Evolutionary conservation across 2,113 vertebrate genomes (phyloP).

Genomic region (Neodontobutis hainanensis): DNA sequence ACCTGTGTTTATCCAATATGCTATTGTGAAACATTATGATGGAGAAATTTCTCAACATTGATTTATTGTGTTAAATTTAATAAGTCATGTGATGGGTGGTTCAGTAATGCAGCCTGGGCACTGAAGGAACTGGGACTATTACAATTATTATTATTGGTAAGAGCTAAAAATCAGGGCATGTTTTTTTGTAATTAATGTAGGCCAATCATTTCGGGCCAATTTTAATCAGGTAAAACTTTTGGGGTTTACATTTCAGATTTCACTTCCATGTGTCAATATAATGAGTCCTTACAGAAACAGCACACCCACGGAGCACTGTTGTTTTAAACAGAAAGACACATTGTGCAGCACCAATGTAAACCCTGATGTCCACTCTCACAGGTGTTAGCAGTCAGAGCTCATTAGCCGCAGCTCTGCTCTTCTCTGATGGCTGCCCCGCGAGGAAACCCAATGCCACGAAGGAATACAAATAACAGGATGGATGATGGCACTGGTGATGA

Average conservation of each 20-base stretch:
- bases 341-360: not conserved
- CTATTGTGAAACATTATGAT: not conserved
- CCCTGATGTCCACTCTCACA: slow-evolving; percentile 19
- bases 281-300: slow-evolving; percentile 4
- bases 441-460: slow-evolving; percentile 20
- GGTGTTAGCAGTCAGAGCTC: slow-evolving; percentile 49
- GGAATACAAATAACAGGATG: slow-evolving; percentile 6
- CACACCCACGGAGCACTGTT: not conserved
- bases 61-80: too few species aligned
- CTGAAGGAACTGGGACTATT: not conserved
- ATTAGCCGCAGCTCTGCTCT: slow-evolving; percentile 22
- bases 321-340: slow-evolving; percentile 16
- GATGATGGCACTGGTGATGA: slow-evolving; percentile 23
- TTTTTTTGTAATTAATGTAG: not conserved
- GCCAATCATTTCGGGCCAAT: not conserved
- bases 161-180: not conserved
- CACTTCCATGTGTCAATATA: slow-evolving; percentile 8
- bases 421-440: not conserved
- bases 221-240: not conserved
- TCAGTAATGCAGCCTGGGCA: not conserved
- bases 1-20: not conserved
- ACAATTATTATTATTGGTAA: not conserved
- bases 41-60: not conserved
- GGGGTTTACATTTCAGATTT: not conserved
- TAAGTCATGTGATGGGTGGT: not conserved